These are phyloP conservation scores for Nannoperca australis DNA, from an alignment of 2,797 vertebrate species.

Conservation along the genomic window DNA sequence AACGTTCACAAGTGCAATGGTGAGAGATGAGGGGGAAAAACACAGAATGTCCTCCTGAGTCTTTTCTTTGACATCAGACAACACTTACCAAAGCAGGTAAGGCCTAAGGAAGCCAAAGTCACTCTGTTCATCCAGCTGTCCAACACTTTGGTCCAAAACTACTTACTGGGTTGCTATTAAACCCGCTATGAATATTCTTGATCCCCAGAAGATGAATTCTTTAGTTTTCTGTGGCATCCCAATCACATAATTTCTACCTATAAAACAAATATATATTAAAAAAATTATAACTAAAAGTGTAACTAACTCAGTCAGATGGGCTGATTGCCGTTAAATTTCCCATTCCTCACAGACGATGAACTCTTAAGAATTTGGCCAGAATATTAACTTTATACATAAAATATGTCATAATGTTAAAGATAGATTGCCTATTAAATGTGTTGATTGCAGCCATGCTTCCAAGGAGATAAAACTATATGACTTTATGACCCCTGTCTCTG, in stretches of 20 bases:
- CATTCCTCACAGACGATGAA: slow-evolving; percentile 1
- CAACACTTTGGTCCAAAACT: neutral
- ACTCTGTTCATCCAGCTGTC: neutral
- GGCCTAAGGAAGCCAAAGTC: too few species aligned
- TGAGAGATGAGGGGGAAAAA: neutral
- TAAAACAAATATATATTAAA: neutral
- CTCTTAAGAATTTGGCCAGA: neutral
- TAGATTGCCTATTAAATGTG: neutral
- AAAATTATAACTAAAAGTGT: neutral
- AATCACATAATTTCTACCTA: neutral
- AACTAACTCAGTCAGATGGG: neutral
- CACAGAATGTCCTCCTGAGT: neutral
- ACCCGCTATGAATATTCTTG: neutral
- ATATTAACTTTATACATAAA: too few species aligned
- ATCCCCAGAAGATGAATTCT: neutral
- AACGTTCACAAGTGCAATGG: neutral
- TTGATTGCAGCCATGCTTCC: neutral
- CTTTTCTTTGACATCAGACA: neutral
- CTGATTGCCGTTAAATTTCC: neutral
- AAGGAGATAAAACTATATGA: neutral
- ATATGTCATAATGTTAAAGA: too few species aligned
- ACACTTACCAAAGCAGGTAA: neutral
- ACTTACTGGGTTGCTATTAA: neutral
- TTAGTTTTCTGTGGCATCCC: neutral
- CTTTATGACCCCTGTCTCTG: too few species aligned